These are phyloP conservation scores for Prionace glauca DNA, from an alignment of 2,797 vertebrate genomes.

Conservation along the genomic window DNA sequence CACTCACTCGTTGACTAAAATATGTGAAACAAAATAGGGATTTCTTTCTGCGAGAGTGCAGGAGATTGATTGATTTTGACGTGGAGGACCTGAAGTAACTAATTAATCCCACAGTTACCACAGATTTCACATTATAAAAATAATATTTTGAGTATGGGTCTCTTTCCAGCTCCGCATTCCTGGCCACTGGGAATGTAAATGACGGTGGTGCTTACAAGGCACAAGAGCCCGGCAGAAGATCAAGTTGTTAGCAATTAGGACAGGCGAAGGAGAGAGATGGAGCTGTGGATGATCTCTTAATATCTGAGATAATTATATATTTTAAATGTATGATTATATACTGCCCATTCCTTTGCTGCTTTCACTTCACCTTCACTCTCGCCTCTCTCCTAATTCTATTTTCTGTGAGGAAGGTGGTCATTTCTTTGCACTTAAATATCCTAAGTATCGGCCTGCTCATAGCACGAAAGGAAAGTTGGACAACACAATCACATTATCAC, in stretches of 20 bases:
- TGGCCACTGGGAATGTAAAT: background rate
- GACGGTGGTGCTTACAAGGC: background rate
- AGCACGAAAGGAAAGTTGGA: background rate
- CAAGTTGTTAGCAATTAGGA: background rate
- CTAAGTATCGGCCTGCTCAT: background rate
- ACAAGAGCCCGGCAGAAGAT: background rate
- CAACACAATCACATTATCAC: background rate
- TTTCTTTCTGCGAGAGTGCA: background rate
- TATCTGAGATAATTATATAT: background rate
- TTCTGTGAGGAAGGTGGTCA: background rate
- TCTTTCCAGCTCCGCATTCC: background rate
- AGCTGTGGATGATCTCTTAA: background rate
- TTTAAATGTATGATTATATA: background rate
- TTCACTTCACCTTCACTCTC: background rate
- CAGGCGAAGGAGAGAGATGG: background rate
- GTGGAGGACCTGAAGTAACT: background rate
- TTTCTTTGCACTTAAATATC: background rate
- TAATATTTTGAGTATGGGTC: conserved; percentile 10
- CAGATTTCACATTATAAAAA: background rate
- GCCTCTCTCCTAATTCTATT: background rate
- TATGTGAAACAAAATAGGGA: background rate
- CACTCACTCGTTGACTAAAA: background rate
- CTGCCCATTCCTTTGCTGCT: background rate
- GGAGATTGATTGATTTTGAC: background rate
- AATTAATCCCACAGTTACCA: conserved; percentile 22